A percentile compares a stretch with the other conserved stretches of the same genome.
Evolutionary conservation across 1,140 invertebrate genomes (phyloP).

Genomic region (Halictus rubicundus): DNA sequence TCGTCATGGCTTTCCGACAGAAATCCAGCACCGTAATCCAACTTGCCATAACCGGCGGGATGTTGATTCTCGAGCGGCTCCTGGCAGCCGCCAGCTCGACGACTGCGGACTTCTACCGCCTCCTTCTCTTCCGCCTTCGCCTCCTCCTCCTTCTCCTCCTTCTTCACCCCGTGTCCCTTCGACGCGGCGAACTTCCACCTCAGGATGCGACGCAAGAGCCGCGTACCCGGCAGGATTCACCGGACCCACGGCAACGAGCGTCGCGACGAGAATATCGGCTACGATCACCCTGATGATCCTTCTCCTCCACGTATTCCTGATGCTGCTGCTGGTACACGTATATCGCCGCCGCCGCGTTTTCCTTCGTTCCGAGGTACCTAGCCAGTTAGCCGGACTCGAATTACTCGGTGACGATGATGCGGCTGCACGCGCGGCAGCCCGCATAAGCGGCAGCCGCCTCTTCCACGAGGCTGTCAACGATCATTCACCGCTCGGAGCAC

Average conservation of each 20-base stretch:
- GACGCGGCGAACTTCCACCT: conserved; percentile 21
- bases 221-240: conserved; percentile 3
- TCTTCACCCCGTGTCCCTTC: conserved; percentile 20
- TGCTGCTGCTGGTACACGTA: too few species aligned
- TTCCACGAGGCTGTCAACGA: conserved; percentile 66
- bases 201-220: conserved; percentile 11
- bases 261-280: not conserved
- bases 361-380: conserved; percentile 37
- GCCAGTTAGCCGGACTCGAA: conserved; percentile 30
- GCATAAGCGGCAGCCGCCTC: conserved; percentile 64
- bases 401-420: conserved; percentile 56
- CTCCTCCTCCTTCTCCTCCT: not conserved
- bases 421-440: conserved; percentile 56
- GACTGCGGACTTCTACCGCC: conserved; percentile 41
- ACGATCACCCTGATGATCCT: conserved; percentile 17
- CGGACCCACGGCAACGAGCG: conserved; percentile 14
- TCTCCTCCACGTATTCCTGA: conserved; percentile 6
- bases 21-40: conserved; percentile 27
- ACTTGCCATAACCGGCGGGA: conserved; percentile 53
- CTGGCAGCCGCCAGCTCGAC: conserved; percentile 62
- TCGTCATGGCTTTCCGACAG: conserved; percentile 49
- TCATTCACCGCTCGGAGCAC: conserved; percentile 65
- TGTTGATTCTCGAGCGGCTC: conserved; percentile 52
- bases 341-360: not conserved
- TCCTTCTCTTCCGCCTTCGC: conserved; percentile 29